These are phyloP conservation scores for Dipodomys stephensi DNA, from an alignment of 2,113 vertebrate genomes.

Conservation along the genomic window DNA sequence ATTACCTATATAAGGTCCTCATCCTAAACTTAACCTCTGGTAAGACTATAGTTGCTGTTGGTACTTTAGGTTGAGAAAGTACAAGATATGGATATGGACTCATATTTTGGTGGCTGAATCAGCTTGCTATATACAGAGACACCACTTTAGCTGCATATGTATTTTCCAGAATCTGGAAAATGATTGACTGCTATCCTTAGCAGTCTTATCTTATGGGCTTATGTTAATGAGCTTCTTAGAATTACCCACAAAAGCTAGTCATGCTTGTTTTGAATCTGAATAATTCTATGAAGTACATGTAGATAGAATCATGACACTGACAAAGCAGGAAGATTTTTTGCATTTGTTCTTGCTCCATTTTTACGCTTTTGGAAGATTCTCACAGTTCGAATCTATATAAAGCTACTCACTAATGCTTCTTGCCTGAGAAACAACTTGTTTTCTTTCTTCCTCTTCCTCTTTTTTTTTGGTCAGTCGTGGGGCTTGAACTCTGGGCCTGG, in stretches of 20 bases:
- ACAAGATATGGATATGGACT: not conserved
- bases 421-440: not conserved
- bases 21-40: not conserved
- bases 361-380: not conserved
- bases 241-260: not conserved
- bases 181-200: not conserved
- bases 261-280: not conserved
- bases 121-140: not conserved
- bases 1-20: not conserved
- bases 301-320: not conserved
- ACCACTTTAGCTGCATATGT: not conserved
- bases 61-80: not conserved
- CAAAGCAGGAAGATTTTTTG: not conserved
- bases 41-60: not conserved
- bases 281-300: not conserved
- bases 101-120: not conserved
- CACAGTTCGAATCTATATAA: conserved; percentile 1
- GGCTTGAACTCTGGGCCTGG: no score
- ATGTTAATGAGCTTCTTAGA: not conserved
- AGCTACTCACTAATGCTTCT: not conserved
- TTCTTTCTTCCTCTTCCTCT: not conserved
- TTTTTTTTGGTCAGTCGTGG: no score
- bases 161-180: not conserved
- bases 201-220: not conserved
- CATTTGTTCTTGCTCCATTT: not conserved